Percentiles rank a stretch among this genome's conserved stretches.
phyloP scores from a whole-genome alignment of 2,113 vertebrate genomes.

The Manacus vitellinus region DNA sequence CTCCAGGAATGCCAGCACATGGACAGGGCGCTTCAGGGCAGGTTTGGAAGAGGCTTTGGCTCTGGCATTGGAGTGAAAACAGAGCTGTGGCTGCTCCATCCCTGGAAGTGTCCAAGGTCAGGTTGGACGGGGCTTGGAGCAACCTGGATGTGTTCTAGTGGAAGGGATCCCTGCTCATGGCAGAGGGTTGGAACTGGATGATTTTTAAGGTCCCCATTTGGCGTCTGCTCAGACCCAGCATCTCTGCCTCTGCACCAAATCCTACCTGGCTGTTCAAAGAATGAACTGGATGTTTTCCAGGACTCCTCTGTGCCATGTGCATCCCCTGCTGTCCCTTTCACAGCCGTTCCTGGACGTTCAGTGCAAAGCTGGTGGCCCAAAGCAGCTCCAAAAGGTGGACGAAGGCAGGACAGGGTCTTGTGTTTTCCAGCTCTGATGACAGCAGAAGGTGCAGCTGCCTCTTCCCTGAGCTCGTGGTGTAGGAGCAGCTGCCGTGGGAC shows the following conservation, averaged over 20 bases:
- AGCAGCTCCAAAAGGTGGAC: neutral
- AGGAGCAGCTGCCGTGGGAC: constrained; percentile 5
- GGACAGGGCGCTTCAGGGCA: neutral
- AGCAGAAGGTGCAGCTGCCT: neutral
- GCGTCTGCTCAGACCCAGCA: neutral
- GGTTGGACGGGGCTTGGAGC: neutral
- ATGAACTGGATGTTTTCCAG: neutral
- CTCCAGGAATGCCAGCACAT: neutral
- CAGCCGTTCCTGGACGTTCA: rapidly evolving
- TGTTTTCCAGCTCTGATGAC: neutral
- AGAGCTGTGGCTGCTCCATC: neutral
- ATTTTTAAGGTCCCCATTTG: neutral
- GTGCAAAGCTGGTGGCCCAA: neutral
- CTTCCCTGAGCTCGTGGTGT: neutral
- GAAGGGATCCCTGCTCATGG: neutral
- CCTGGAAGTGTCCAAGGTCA: neutral
- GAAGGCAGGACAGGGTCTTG: neutral
- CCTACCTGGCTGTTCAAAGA: neutral
- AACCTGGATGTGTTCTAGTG: neutral
- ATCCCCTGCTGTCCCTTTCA: neutral
- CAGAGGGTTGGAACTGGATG: neutral
- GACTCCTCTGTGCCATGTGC: neutral
- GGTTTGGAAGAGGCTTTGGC: neutral
- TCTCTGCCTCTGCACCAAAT: neutral
- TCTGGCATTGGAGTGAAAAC: neutral